A percentile compares a stretch with the other conserved stretches of the same genome.
Evolutionary conservation across 2,113 vertebrate genomes (phyloP).

Genomic region (Hemiscyllium ocellatum): DNA sequence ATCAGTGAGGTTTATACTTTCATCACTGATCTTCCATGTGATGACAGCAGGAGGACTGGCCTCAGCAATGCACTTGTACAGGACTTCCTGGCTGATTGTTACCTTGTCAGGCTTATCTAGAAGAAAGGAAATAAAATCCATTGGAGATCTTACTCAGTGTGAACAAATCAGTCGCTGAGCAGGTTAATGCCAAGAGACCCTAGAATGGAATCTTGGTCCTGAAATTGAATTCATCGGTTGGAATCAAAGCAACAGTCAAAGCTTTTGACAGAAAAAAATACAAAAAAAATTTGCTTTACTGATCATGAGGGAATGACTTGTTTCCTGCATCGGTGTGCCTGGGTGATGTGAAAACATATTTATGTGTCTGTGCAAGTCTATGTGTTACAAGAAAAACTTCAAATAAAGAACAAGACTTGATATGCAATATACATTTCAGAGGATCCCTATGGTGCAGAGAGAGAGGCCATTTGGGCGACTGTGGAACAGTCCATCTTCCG

Average conservation of each 20-base stretch:
- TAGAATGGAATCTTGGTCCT: background rate
- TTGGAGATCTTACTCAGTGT: background rate
- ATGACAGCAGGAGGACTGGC: constrained; percentile 31
- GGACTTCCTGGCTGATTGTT: constrained; percentile 23
- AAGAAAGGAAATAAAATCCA: background rate
- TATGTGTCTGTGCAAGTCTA: background rate
- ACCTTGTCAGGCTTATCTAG: constrained; percentile 24
- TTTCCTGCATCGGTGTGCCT: background rate
- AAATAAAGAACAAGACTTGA: background rate
- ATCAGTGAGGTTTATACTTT: constrained; percentile 35
- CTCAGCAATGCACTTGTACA: constrained; percentile 30
- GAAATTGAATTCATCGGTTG: background rate
- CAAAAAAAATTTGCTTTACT: background rate
- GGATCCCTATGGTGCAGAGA: no score
- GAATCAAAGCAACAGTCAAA: background rate
- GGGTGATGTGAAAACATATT: background rate
- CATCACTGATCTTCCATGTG: constrained; percentile 36
- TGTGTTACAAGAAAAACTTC: background rate
- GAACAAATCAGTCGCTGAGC: background rate
- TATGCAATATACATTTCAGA: background rate
- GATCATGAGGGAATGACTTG: background rate
- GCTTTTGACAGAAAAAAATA: background rate
- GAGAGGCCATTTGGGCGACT: no score
- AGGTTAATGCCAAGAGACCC: background rate
- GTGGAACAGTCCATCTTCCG: no score